Evolutionary conservation across 1,140 invertebrate species (phyloP), one percentile per base, ranked within the genome.

Genomic region (Drosophila virilis): DNA sequence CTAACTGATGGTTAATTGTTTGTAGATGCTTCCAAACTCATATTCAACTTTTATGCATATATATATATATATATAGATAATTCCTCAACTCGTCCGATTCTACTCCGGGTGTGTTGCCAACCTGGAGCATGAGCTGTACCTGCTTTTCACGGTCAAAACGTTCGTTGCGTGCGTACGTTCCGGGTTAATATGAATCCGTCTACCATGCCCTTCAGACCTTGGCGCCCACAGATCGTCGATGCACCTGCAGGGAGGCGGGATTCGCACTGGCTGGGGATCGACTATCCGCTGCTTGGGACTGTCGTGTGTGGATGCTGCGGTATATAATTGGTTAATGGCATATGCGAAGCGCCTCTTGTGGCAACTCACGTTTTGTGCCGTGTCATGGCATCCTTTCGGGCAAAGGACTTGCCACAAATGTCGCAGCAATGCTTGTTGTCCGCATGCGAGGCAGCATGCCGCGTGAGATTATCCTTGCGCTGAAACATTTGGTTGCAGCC

Each of bases 401-500:
- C 69, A 52, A 76, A 72, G n/a, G 60, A 65, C 37, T 52, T 76
- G 35, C 74, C 73, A 8, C 67, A 75, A 7, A 33, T 73, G 9
- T 76, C 69, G n/a, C 68, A 72, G 22, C 3, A 35, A 37, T 61
- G 45, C 10, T 61, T 74, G 5, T 55, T 55, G 8, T 61, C 71
- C 8, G 8, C 38, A 8, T 74, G 71, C 2, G 71, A 69, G 17
- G 65, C 66, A 0, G 65, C 28, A 13, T 74, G 71, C 12, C 71
- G 42, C 0, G 28, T 35, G 0, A 74, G 17, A 69, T 74, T 74
- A 17, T 74, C 71, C 32, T 69, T 74, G 37, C 71, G 71, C 51
- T 74, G 71, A 12, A 74, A 74, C 71, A 74, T 69, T 38, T 69
- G 65, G 40, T 22, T 69, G 57, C 71, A 74, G 17, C 65, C 71